Evolutionary conservation across 2,113 vertebrate genomes (phyloP).

Genomic region (Nyctereutes procyonoides): DNA sequence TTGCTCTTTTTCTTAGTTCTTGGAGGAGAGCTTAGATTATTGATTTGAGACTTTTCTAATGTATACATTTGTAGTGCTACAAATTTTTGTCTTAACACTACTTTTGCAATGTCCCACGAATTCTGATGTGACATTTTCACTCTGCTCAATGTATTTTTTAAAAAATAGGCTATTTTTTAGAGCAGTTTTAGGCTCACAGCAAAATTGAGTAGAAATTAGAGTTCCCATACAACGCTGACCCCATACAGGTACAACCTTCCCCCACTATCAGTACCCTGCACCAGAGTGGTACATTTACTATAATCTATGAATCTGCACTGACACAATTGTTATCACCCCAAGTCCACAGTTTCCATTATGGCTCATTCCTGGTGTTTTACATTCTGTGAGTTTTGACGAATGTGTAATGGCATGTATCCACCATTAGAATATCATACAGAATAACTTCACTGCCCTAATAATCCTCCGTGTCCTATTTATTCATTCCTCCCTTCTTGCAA

Average conservation of each 20-base stretch:
- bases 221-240: neutral
- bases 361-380: neutral
- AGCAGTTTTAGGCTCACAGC: neutral
- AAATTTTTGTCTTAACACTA: neutral
- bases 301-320: neutral
- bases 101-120: neutral
- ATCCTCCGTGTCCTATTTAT: neutral
- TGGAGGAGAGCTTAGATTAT: neutral
- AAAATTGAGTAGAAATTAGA: neutral
- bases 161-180: neutral
- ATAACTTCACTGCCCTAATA: neutral
- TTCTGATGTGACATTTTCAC: neutral
- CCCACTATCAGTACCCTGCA: neutral
- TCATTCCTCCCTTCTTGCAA: neutral
- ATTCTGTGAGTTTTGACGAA: neutral
- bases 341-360: neutral
- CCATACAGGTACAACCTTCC: neutral
- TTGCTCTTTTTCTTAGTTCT: neutral
- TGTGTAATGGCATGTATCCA: neutral
- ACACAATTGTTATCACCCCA: neutral
- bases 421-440: neutral
- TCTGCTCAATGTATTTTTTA: neutral
- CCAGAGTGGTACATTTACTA: neutral
- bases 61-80: neutral
- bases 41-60: neutral